Evolutionary conservation across 53 echinoderm and acorn worm genomes (phyloP).

Genomic region (Temnopleurus reevesii): DNA sequence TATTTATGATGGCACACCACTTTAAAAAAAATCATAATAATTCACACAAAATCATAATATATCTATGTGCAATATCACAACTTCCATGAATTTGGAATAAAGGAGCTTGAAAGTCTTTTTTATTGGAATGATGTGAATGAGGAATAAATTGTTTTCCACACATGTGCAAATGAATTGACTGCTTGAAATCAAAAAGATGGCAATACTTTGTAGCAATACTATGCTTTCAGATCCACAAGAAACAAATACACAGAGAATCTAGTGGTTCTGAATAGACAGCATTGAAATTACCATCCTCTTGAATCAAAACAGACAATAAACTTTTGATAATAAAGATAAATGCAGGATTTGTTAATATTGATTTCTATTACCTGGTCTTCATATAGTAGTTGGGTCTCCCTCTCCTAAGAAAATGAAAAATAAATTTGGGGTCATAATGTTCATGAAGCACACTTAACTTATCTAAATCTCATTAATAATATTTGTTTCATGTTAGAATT

Average conservation of each 20-base stretch:
- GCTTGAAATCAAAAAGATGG: too few relatives aligned
- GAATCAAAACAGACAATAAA: too few relatives aligned
- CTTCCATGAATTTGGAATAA: neutral
- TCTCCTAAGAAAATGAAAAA: slow-evolving; percentile 50
- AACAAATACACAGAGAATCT: too few relatives aligned
- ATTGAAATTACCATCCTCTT: too few relatives aligned
- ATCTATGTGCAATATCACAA: neutral
- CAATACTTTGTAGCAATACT: too few relatives aligned
- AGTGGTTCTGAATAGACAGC: too few relatives aligned
- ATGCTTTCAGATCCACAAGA: too few relatives aligned
- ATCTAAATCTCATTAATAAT: too few relatives aligned
- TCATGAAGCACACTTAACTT: too few relatives aligned
- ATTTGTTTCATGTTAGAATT: too few relatives aligned
- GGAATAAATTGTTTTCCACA: neutral
- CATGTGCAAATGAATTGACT: slow-evolving; percentile 35
- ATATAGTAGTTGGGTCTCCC: slow-evolving; percentile 55
- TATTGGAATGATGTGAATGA: slow-evolving; percentile 15
- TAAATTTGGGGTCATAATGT: neutral
- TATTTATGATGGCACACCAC: neutral
- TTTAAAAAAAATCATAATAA: slow-evolving; percentile 10
- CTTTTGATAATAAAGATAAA: neutral
- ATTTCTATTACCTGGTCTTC: slow-evolving; percentile 44
- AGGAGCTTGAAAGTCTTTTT: neutral
- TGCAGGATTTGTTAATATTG: neutral
- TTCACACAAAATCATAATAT: neutral